These are phyloP conservation scores for Chrysoperla carnea DNA, from an alignment of 1,140 invertebrate species.

Conservation along the genomic window DNA sequence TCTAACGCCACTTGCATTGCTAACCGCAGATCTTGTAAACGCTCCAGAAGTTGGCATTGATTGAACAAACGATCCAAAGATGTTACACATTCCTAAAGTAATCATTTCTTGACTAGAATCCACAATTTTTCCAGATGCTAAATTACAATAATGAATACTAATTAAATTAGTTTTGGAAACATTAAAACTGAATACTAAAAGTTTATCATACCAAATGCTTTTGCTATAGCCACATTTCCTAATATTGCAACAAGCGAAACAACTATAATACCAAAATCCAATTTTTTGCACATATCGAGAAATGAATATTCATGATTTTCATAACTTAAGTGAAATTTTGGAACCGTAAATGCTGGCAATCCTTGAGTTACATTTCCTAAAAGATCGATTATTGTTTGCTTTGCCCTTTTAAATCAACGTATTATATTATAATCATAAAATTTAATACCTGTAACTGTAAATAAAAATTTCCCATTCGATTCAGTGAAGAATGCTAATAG, in stretches of 20 bases:
- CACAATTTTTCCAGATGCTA: conserved; percentile 34
- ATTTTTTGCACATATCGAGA: conserved; percentile 38
- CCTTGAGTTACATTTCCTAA: conserved; percentile 44
- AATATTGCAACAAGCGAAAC: conserved; percentile 64
- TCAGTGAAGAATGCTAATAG: conserved; percentile 30
- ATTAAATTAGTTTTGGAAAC: conserved; percentile 1
- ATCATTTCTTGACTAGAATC: conserved; percentile 60
- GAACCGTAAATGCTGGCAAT: conserved; percentile 38
- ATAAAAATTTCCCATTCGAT: conserved; percentile 13
- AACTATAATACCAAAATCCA: conserved; percentile 52
- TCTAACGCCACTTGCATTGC: conserved; percentile 52
- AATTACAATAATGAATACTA: conserved; percentile 3
- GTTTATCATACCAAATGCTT: conserved; percentile 55
- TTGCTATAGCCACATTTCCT: conserved; percentile 75
- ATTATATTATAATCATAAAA: too few relatives aligned
- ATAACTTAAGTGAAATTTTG: conserved; percentile 28
- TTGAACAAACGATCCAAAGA: conserved; percentile 51
- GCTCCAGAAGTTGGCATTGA: conserved; percentile 65
- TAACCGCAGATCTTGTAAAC: conserved; percentile 61
- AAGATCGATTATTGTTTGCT: conserved; percentile 2
- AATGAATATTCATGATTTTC: conserved; percentile 41
- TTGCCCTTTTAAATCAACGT: too few relatives aligned
- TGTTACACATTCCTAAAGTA: conserved; percentile 51
- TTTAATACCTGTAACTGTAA: too few relatives aligned
- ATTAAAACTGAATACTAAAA: conserved; percentile 1